A percentile compares a stretch with the other conserved stretches of the same genome.
phyloP scores from a whole-genome alignment of 1,140 invertebrate species.

The Globodera rostochiensis region DNA sequence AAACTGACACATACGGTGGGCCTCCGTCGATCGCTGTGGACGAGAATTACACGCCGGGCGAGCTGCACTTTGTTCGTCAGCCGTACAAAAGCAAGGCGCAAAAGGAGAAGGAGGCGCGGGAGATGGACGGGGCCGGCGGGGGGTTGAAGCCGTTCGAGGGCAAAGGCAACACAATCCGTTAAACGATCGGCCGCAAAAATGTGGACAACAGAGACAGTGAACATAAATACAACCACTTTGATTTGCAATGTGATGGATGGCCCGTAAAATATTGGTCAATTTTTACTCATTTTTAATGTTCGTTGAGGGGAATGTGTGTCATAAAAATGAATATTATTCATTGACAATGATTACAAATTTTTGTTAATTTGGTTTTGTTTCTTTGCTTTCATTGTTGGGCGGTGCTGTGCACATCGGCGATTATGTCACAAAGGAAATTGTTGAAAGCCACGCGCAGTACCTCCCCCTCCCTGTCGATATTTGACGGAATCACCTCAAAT shows the following conservation, averaged over 20 bases:
- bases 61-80: conserved; percentile 56
- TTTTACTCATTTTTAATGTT: too few relatives aligned
- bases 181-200: not conserved
- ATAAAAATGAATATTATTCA: not conserved
- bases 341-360: not conserved
- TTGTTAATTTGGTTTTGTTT: not conserved
- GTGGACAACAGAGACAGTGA: not conserved
- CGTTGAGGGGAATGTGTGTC: not conserved
- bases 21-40: conserved; percentile 32
- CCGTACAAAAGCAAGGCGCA: conserved; percentile 55
- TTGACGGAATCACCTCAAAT: conserved; percentile 39
- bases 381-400: conserved; percentile 2
- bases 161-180: conserved; percentile 23
- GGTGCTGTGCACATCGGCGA: conserved; percentile 29
- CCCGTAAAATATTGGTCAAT: conserved; percentile 20
- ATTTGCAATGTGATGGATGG: not conserved
- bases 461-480: conserved; percentile 49
- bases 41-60: conserved; percentile 47
- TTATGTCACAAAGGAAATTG: conserved; percentile 49
- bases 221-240: not conserved
- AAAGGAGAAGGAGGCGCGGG: conserved; percentile 30
- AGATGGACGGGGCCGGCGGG: not conserved
- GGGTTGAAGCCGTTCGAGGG: conserved; percentile 25
- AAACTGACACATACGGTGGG: conserved; percentile 4
- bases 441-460: conserved; percentile 51